Evolutionary conservation across 35 echinoderm and acorn worm genomes (phyloP).

Genomic region (Anneissia japonica): DNA sequence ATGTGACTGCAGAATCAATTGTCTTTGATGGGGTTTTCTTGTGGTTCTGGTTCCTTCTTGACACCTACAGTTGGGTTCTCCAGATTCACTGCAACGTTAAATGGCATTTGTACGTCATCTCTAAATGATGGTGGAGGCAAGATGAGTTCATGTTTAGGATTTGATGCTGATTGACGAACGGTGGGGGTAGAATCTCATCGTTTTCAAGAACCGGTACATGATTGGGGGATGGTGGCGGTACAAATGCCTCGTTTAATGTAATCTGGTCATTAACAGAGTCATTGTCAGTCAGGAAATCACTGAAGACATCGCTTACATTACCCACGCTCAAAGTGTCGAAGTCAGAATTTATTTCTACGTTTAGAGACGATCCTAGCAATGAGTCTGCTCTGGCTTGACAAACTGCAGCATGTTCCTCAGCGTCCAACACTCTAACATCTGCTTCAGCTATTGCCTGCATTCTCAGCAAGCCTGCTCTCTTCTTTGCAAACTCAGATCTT

Average conservation of each 20-base stretch:
- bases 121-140: neutral
- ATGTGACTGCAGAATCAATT: too few species aligned
- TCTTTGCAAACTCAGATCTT: neutral
- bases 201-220: neutral
- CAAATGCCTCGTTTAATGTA: too few species aligned
- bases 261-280: too few species aligned
- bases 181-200: neutral
- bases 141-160: neutral
- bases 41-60: too few species aligned
- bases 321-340: too few species aligned
- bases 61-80: too few species aligned
- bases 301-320: too few species aligned
- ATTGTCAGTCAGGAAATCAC: too few species aligned
- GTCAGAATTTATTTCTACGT: too few species aligned
- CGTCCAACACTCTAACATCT: neutral
- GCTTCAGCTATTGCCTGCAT: neutral
- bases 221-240: neutral
- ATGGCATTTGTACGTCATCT: neutral
- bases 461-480: neutral
- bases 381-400: neutral
- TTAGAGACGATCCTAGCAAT: neutral
- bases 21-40: too few species aligned
- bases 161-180: neutral
- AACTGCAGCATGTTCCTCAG: neutral
- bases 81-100: too few species aligned